Conservation (phyloP, 2,113 vertebrate species). For the Chionodraco myersi region DNA sequence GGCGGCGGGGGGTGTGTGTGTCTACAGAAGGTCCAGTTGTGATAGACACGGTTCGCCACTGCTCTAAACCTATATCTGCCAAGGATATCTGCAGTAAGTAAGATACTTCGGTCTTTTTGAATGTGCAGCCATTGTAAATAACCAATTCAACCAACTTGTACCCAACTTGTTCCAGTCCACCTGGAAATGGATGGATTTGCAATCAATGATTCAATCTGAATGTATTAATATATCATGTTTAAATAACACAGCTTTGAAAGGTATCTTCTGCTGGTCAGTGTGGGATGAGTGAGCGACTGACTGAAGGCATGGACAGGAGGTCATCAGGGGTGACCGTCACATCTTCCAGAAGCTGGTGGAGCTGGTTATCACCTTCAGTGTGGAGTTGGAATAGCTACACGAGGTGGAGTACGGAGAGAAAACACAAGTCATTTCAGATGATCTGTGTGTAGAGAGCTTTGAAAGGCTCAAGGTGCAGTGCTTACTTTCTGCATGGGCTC, state of each 20-base stretch:
- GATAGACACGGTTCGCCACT: too few relatives aligned
- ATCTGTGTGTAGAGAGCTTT: background rate
- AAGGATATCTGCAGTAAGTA: background rate
- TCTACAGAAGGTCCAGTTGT: too few relatives aligned
- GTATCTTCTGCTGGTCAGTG: background rate
- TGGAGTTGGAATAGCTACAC: constrained; percentile 81
- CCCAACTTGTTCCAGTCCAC: background rate
- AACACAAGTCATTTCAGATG: too few relatives aligned
- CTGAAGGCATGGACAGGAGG: constrained; percentile 80
- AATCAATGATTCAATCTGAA: background rate
- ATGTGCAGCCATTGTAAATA: background rate
- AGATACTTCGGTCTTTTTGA: background rate
- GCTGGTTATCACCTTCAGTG: constrained; percentile 77
- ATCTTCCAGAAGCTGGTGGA: constrained; percentile 70
- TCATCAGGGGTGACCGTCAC: constrained; percentile 72
- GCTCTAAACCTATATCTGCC: too few relatives aligned
- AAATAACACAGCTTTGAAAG: background rate
- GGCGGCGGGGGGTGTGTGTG: too few relatives aligned
- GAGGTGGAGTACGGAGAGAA: background rate
- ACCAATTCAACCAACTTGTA: background rate
- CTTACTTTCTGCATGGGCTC: constrained; percentile 84
- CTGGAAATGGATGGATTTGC: background rate
- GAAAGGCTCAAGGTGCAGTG: background rate
- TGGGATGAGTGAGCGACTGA: constrained; percentile 42
- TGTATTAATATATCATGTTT: background rate